Conservation (phyloP, 2,113 vertebrate species). For the Ciconia maguari region DNA sequence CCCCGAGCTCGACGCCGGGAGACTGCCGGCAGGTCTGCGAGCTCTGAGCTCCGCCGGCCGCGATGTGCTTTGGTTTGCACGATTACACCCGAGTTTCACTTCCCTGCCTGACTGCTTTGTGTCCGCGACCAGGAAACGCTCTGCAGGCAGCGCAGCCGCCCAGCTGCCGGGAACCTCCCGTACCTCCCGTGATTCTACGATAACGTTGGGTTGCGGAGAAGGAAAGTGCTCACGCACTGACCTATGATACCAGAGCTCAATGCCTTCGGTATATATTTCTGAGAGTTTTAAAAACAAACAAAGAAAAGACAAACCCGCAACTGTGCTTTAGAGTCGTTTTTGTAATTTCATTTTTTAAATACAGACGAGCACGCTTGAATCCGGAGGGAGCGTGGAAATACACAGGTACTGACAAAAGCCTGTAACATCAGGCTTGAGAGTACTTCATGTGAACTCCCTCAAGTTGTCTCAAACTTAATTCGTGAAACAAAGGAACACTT, state of each 20-base stretch:
- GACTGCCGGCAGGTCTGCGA: neutral
- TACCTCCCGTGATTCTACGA: neutral
- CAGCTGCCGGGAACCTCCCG: neutral
- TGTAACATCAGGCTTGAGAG: fast-evolving
- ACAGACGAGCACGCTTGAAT: neutral
- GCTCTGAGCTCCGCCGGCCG: neutral
- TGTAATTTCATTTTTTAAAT: neutral
- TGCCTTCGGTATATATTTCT: fast-evolving
- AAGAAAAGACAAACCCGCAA: neutral
- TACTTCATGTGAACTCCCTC: neutral
- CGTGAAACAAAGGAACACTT: neutral
- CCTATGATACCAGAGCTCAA: neutral
- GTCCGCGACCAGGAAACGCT: neutral
- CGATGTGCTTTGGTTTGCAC: neutral
- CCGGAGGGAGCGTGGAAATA: neutral
- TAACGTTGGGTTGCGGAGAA: neutral
- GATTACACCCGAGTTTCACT: neutral
- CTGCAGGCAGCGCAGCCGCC: neutral
- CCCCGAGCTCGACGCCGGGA: neutral
- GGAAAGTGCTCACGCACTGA: neutral
- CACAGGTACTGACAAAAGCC: too few species aligned
- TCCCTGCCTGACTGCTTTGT: neutral
- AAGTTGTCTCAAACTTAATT: neutral
- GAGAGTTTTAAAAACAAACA: neutral
- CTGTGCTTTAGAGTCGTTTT: fast-evolving